Base-by-base conservation (phyloP, 1,140 invertebrate species). In the Papilio xuthus region DNA sequence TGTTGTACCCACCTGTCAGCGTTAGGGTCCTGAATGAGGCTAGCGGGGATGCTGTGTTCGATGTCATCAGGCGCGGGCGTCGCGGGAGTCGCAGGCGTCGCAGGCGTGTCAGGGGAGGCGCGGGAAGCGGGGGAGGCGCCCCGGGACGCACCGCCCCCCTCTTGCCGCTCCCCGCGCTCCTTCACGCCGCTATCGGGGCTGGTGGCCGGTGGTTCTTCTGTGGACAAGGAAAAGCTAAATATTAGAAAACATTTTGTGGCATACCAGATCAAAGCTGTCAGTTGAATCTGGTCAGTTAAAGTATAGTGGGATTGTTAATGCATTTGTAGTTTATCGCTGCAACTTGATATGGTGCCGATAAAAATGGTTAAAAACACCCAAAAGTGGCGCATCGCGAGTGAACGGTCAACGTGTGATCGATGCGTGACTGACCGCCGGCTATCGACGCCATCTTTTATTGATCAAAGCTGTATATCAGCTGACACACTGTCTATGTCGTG, bases 41-140 rank as follows among this genome's bases (percentile, higher is more conserved):
- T 94, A 12, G 94, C 94, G n/a, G 94, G 94, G 83, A 94, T 94
- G 83, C 94, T 94, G 88, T 94, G 93, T 87, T 94, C 94, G 82
- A 94, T 93, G 87, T 94, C 89, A 47, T 92, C 92, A 0, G 86
- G 87, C 26, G 87, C 80, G 37, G 88, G 88, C 78, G 90, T 86
- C 26, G 87, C 80, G 42, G 88, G 88, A 78, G 90, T 86, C 47
- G 89, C 86, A 79, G 89, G 88, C 81, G 89, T 89, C 80, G 77
- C 82, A 47, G 89, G 20, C 2, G 53, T 60, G 7, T 8, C 20
- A 9, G 89, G 86, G 79, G 89, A 89, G 79, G 89, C 83, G 80
- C 84, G 88, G 79, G 90, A 87, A 44, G 89, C 86, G 81, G 89
- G 88, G 81, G 89, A 90, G 81, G 77, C 82, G 63, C 88, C 87